Conservation (phyloP, 2,113 vertebrate species). For the Mormoops blainvillei region DNA sequence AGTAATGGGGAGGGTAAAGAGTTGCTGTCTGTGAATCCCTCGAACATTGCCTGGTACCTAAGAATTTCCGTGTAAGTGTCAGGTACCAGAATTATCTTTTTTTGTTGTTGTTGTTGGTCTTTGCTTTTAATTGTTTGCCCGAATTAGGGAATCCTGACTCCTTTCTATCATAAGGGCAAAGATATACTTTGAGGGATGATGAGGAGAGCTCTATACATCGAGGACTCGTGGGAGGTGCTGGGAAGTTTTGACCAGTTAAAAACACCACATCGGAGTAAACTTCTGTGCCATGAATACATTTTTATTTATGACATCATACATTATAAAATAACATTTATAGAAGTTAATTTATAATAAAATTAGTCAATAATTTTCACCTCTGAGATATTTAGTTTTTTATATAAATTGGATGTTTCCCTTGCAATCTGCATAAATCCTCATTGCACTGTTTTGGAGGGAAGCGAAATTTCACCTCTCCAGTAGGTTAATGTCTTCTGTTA, state of each 20-base stretch:
- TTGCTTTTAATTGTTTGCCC: not conserved
- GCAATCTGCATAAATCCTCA: not conserved
- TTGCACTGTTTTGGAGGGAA: not conserved
- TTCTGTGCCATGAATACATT: not conserved
- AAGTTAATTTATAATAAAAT: not conserved
- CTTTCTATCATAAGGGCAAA: not conserved
- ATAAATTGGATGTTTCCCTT: not conserved
- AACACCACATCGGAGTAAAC: not conserved
- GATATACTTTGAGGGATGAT: not conserved
- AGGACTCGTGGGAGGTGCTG: not conserved
- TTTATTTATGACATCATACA: not conserved
- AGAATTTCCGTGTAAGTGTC: not conserved
- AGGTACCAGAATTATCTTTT: not conserved
- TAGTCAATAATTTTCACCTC: not conserved
- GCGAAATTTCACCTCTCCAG: not conserved
- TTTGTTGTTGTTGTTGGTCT: not conserved
- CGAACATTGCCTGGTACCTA: not conserved
- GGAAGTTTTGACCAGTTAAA: not conserved
- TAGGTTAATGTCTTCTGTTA: not conserved
- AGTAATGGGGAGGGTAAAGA: no score
- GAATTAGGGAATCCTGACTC: no score
- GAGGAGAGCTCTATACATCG: no score
- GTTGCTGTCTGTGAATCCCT: not conserved
- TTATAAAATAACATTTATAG: not conserved
- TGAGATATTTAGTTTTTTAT: not conserved